Base-by-base conservation (phyloP, 2,113 vertebrate species). In the Xiphophorus couchianus region DNA sequence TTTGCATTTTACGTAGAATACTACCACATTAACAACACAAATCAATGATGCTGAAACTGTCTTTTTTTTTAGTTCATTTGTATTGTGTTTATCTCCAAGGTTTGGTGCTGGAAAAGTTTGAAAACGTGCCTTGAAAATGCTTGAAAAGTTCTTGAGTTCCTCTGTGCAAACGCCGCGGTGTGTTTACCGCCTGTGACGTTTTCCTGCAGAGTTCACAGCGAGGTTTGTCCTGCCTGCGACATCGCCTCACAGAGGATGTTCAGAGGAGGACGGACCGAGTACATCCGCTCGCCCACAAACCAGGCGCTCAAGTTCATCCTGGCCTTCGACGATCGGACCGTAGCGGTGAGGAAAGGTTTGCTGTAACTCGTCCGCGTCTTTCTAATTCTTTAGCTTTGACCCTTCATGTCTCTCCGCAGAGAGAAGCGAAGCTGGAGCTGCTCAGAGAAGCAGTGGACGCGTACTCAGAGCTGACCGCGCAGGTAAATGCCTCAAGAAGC, bases 161-260 rank as follows among this genome's bases (percentile, higher is more conserved):
- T 37, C 35, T 11, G 33, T 35, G 33, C 8, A 10, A 3, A 3
- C 2, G 35, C 35, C 11, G 35, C 19, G 2, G 22, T 15, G 48
- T 58, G 69, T 35, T 37, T 15, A 17, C 4, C 4, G 11, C 61
- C 22, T 67, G 22, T 73, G 1, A 2, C 3, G 19, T 30, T n/a
- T 54, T n/a, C 22, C 30, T 60, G 5, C 48, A 96, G 95, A 84
- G 94, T 95, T 71, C 95, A 96, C 76, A 89, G 78, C 0, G 94
- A 95, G n/a, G 87, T 95, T 2, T 93, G 94, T 64, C 82, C 94
- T 0, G 74, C 94, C 4, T 93, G 94, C n/a, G 95, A 96, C 76
- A 95, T 93, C 0, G 94, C 92, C 35, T 93, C 95, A 1, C 94
- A 95, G 77, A 88, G 96, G 76, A 94, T 93, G 89, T 96, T 96